Conservation (phyloP, 2,888 invertebrate genomes). For the Hypolimnas misippus region DNA sequence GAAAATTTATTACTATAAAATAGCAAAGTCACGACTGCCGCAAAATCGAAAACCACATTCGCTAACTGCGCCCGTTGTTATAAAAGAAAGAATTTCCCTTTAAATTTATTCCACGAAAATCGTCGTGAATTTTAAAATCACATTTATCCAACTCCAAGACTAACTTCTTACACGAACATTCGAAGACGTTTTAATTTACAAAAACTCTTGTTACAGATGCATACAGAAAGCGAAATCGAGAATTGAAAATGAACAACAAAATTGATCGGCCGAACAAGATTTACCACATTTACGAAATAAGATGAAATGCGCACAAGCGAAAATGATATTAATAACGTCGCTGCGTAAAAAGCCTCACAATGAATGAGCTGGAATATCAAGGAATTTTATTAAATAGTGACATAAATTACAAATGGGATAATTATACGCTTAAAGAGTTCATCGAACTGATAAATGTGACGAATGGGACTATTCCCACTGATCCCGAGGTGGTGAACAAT, state of each 20-base stretch:
- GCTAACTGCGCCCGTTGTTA: background rate
- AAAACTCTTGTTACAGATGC: slow-evolving; percentile 59
- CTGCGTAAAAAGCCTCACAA: slow-evolving; percentile 58
- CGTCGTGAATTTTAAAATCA: background rate
- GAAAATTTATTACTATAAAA: background rate
- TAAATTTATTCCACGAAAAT: slow-evolving; percentile 5
- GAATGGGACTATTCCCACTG: slow-evolving; percentile 47
- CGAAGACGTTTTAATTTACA: background rate
- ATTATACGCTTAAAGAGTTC: slow-evolving; percentile 48
- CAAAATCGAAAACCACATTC: background rate
- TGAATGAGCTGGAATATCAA: slow-evolving; percentile 63
- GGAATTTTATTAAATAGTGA: slow-evolving; percentile 30
- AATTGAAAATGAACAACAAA: slow-evolving; percentile 45
- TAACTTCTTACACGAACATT: slow-evolving; percentile 16
- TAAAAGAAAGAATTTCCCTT: background rate
- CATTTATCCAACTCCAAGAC: slow-evolving; percentile 8
- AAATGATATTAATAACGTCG: slow-evolving; percentile 59
- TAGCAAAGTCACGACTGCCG: background rate
- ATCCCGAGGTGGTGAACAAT: slow-evolving; percentile 78
- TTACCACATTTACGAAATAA: slow-evolving; percentile 76
- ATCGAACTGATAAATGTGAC: slow-evolving; percentile 50
- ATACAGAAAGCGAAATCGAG: slow-evolving; percentile 36
- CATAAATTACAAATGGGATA: slow-evolving; percentile 50
- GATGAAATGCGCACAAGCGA: slow-evolving; percentile 63
- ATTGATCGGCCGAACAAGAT: slow-evolving; percentile 57